Base-by-base conservation (phyloP, 2,888 invertebrate genomes). In the Spicauda simplicius region DNA sequence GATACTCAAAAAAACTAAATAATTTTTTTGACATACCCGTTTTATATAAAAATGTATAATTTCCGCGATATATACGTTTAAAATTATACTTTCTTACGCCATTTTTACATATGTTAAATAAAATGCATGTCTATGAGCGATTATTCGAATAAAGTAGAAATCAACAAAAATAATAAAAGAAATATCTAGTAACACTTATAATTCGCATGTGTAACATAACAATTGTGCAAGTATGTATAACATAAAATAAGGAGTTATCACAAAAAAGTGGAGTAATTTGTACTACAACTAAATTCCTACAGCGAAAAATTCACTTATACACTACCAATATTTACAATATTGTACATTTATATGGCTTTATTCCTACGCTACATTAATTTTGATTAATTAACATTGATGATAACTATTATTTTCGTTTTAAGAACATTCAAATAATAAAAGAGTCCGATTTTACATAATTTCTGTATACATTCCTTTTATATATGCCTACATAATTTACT, bases 251-350 rank as follows among this genome's bases (percentile, higher is more conserved):
- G 71, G 62, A 68, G 68, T 71, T 76, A 77, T 76, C 75, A 78
- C 77, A 78, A 64, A 69, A 57, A 53, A 72, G 73, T 73, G 73
- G 75, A 73, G 71, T 70, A 62, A 68, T 73, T 77, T 77, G 73
- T 76, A 78, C 77, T 74, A 74, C 61, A 52, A 41, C 75, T 75
- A 74, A 73, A 10, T 54, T 72, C 53, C 60, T 71, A 71, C 60
- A 73, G 69, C 25, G 54, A 54, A 54, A 20, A 18, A 7, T 54
- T 62, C 6, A 25, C 62, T 62, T 62, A 62, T 33, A 41, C 11
- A 25, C 52, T 65, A 65, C 53, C 16, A 65, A 54, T 65, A 65
- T 65, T 65, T 65, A 65, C 64, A 59, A 53, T 45, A 59, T 64
- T 41, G 58, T 68, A 68, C 45, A 63, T 30, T 48, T 3, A n/a